Evolutionary conservation across 2,888 invertebrate species (phyloP).

Genomic region (Latrodectus elegans): DNA sequence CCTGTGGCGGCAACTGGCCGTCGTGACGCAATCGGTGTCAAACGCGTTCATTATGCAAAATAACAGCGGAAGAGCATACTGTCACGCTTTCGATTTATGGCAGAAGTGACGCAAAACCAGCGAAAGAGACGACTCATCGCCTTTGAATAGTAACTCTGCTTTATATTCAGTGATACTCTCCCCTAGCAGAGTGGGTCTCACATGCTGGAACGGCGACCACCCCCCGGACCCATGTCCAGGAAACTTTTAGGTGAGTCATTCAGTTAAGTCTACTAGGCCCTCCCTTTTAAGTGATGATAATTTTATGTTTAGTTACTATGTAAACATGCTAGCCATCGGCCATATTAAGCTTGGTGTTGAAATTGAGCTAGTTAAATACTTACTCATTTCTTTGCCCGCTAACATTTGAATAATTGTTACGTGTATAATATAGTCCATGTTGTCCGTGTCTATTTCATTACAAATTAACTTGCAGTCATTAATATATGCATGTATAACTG

Average conservation of each 20-base stretch:
- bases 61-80: constrained; percentile 26
- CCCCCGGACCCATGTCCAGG: constrained; percentile 40
- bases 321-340: too few species aligned
- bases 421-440: too few species aligned
- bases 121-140: too few species aligned
- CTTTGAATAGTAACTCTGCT: neutral
- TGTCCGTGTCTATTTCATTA: too few species aligned
- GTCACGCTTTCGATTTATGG: constrained; percentile 12
- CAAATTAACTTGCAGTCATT: too few species aligned
- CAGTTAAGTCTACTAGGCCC: neutral
- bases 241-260: constrained; percentile 50
- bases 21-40: constrained; percentile 24
- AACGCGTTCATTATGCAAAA: constrained; percentile 20
- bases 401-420: too few species aligned
- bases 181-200: neutral
- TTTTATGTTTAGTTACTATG: neutral
- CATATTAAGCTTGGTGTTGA: too few species aligned
- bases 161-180: neutral
- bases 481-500: too few species aligned
- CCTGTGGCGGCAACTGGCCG: neutral
- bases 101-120: neutral
- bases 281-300: neutral
- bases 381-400: too few species aligned
- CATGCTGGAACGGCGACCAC: constrained; percentile 59
- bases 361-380: too few species aligned